Evolutionary conservation across 2,797 vertebrate species (phyloP), one percentile per base, ranked within the genome.

Genomic region (Pseudomugil gertrudae): DNA sequence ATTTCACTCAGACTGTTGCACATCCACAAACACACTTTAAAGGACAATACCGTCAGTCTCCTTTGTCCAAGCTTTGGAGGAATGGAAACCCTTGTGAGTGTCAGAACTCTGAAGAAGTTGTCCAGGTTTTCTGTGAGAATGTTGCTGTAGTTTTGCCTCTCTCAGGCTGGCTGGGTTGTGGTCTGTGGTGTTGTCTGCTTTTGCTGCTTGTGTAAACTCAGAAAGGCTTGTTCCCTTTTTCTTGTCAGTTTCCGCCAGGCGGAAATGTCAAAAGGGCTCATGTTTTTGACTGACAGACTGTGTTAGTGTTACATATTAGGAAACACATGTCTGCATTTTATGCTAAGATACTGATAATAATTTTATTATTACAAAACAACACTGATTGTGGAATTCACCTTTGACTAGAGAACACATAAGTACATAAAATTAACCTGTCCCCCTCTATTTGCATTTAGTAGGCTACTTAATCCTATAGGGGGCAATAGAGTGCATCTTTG

Each of bases 161-260:
- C 45, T 74, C 1, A 32, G 61, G 61, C 54, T 57, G 65, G 66
- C 73, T 52, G 57, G 69, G 63, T 76, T 88, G 86, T 79, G 80
- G 81, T 88, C 66, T 80, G 61, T 75, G 60, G 40, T 53, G 62
- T 59, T 81, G 61, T 55, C 56, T 59, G 47, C 36, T 23, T 69
- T 17, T 26, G 62, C 40, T 43, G 56, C 64, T 71, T 83, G 69
- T 79, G 83, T 82, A 57, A 84, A 64, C 66, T 64, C 75, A 79
- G 84, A 59, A 75, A 76, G 40, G 65, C 79, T 88, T 78, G 91
- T 94, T 93, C 90, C 90, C 90, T 87, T 89, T 92, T 81, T 83
- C 88, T 84, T 89, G 84, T 91, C 86, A 80, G 82, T 82, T 93
- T 93, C 91, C 89, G 89, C 68, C 70, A 75, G 81, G 87, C 91